phyloP scores from a whole-genome alignment of 2,888 invertebrate species.

The Cistogaster globosa region DNA sequence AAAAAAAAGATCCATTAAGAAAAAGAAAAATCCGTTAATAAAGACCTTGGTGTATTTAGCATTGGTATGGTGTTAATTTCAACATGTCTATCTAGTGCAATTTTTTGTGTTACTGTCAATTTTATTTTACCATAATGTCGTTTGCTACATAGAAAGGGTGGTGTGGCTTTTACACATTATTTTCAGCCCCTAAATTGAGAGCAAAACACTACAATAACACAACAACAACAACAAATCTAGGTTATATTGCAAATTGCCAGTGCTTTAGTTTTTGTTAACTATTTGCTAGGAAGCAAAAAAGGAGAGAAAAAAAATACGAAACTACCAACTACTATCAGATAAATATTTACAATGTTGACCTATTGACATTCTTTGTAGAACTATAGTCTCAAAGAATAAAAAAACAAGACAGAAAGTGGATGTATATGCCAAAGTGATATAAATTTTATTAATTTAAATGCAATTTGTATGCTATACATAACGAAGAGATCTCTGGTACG shows the following conservation, averaged over 20 bases:
- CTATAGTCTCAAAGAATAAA: not conserved
- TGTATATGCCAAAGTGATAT: not conserved
- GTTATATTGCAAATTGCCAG: constrained; percentile 60
- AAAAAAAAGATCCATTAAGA: too few relatives aligned
- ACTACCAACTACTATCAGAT: constrained; percentile 57
- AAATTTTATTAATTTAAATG: constrained; percentile 34
- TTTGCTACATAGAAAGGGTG: constrained; percentile 1
- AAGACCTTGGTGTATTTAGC: not conserved
- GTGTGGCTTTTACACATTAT: constrained; percentile 20
- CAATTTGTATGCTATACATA: constrained; percentile 13
- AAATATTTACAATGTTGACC: constrained; percentile 71
- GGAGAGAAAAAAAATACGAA: not conserved
- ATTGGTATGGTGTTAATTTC: not conserved
- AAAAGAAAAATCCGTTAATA: not conserved
- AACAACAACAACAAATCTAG: constrained; percentile 59
- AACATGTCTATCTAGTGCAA: constrained; percentile 6
- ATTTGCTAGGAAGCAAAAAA: constrained; percentile 42
- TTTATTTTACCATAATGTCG: constrained; percentile 34
- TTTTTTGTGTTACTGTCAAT: constrained; percentile 3
- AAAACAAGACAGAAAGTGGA: too few relatives aligned
- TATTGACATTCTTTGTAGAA: constrained; percentile 65
- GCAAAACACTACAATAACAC: constrained; percentile 38
- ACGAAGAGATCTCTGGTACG: not conserved
- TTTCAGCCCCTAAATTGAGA: constrained; percentile 49
- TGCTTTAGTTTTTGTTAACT: constrained; percentile 35